These are phyloP conservation scores for Drosophila sp. DNA, from an alignment of 1,140 invertebrate species.

Conservation along the genomic window DNA sequence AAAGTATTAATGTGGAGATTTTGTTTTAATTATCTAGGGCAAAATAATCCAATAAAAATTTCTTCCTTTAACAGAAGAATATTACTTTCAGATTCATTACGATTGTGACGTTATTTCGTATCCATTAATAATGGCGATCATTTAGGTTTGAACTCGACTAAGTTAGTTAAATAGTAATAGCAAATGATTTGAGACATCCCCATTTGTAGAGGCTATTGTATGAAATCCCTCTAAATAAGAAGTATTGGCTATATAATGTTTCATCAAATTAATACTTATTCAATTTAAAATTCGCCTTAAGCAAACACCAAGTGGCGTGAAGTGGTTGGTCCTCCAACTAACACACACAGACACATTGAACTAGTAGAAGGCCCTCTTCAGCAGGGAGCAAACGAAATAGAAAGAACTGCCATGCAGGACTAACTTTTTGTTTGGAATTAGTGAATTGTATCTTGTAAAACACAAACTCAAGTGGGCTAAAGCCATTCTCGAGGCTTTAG, in stretches of 20 bases:
- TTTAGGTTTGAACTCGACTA: too few species aligned
- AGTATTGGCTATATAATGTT: constrained; percentile 11
- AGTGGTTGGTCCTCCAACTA: neutral
- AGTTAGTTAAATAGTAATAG: too few species aligned
- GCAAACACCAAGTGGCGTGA: constrained; percentile 10
- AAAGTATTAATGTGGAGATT: too few species aligned
- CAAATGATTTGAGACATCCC: neutral
- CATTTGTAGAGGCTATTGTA: neutral
- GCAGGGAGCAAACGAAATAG: constrained; percentile 16
- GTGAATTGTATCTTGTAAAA: constrained; percentile 80
- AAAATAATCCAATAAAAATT: too few species aligned
- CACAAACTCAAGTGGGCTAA: constrained; percentile 76
- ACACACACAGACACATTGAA: constrained; percentile 1
- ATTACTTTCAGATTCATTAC: too few species aligned
- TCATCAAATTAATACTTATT: constrained; percentile 13
- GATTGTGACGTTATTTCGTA: too few species aligned
- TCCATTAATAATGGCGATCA: too few species aligned
- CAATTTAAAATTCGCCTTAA: constrained; percentile 13
- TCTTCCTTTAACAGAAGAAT: too few species aligned
- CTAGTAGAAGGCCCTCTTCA: constrained; percentile 18
- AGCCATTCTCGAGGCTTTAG: constrained; percentile 57
- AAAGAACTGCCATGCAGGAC: constrained; percentile 70
- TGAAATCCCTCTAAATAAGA: constrained; percentile 2
- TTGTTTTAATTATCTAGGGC: too few species aligned
- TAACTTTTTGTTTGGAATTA: constrained; percentile 79